phyloP scores from a whole-genome alignment of 2,113 vertebrate genomes.

The Promerops cafer region DNA sequence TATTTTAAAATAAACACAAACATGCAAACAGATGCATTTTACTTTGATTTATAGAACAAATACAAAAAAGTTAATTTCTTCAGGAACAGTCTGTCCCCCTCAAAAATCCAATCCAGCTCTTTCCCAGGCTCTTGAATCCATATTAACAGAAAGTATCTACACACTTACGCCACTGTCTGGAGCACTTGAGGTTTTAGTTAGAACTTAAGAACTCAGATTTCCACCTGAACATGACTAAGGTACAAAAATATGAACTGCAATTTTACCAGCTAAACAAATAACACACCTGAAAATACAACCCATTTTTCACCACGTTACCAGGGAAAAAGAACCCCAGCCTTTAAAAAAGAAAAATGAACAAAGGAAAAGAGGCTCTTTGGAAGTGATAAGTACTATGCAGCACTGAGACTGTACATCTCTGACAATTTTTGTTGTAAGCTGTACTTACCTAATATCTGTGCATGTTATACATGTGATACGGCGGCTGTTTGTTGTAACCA shows the following conservation, averaged over 20 bases:
- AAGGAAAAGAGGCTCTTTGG: background rate
- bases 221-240: background rate
- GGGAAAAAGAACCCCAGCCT: accelerated
- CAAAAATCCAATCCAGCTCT: background rate
- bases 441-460: slow-evolving; percentile 78
- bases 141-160: background rate
- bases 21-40: background rate
- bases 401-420: background rate
- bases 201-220: background rate
- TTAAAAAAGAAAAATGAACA: background rate
- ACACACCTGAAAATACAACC: background rate
- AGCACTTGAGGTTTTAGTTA: background rate
- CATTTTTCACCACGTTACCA: background rate
- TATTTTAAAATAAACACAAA: background rate
- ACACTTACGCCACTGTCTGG: background rate
- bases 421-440: background rate
- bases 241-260: background rate
- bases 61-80: background rate
- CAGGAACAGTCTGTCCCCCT: background rate
- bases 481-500: slow-evolving; percentile 76
- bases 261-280: background rate
- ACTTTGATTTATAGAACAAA: background rate
- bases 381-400: background rate
- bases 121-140: background rate
- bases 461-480: slow-evolving; percentile 80